These are phyloP conservation scores for Babyrousa celebensis DNA, from an alignment of 2,797 vertebrate genomes.

Conservation along the genomic window DNA sequence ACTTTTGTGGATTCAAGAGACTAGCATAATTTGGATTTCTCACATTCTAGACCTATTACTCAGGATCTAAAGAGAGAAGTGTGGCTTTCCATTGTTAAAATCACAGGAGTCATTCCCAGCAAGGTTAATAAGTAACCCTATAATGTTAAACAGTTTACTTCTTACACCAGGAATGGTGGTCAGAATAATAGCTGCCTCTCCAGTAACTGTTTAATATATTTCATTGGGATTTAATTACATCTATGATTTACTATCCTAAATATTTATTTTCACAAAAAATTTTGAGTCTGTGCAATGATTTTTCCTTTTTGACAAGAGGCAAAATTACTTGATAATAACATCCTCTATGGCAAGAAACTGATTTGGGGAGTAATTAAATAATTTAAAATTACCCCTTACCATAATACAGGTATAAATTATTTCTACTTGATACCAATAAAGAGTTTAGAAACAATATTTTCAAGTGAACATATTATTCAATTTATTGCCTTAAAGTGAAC, in stretches of 20 bases:
- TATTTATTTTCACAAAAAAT: conserved; percentile 65
- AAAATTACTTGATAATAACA: neutral
- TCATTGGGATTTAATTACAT: conserved; percentile 38
- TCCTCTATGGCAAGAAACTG: conserved; percentile 23
- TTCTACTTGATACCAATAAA: conserved; percentile 49
- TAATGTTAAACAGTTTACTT: conserved; percentile 32
- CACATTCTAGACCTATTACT: neutral
- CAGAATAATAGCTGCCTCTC: conserved; percentile 36
- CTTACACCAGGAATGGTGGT: conserved; percentile 15
- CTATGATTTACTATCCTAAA: conserved; percentile 52
- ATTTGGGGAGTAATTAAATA: conserved; percentile 65
- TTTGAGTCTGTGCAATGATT: conserved; percentile 11
- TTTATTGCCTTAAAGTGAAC: conserved; percentile 63
- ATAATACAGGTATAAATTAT: conserved; percentile 66
- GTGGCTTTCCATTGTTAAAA: conserved; percentile 34
- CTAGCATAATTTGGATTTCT: conserved; percentile 8
- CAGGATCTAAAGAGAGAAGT: conserved; percentile 21
- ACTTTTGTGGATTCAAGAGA: neutral
- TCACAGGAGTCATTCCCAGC: neutral
- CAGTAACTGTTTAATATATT: conserved; percentile 42
- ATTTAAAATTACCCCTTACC: conserved; percentile 22
- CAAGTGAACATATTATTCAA: conserved; percentile 9
- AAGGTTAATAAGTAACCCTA: neutral
- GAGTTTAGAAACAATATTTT: conserved; percentile 62
- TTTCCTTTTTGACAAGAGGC: conserved; percentile 57